Evolutionary conservation across 2,888 invertebrate genomes (phyloP).

Genomic region (Cenopis cana): DNA sequence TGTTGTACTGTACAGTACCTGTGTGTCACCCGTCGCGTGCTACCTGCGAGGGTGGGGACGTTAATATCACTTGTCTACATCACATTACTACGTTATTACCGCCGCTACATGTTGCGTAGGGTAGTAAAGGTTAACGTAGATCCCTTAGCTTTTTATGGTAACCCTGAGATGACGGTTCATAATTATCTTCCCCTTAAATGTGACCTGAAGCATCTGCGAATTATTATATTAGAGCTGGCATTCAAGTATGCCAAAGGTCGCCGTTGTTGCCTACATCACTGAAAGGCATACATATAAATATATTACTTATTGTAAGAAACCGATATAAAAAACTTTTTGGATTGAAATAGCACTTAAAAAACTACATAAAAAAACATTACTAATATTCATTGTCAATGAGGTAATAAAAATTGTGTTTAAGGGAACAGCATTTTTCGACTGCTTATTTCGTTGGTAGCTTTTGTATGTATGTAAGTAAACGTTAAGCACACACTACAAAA

Average conservation of each 20-base stretch:
- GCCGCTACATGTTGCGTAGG: slow-evolving; percentile 51
- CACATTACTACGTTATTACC: slow-evolving; percentile 69
- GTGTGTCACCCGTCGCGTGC: slow-evolving; percentile 61
- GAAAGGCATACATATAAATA: background rate
- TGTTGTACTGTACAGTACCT: slow-evolving; percentile 57
- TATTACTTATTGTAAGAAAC: no score
- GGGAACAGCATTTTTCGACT: no score
- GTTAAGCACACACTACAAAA: slow-evolving; percentile 15
- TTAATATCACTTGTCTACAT: slow-evolving; percentile 71
- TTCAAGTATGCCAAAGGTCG: slow-evolving; percentile 28
- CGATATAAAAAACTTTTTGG: no score
- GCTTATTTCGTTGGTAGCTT: no score
- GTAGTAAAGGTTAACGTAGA: slow-evolving; percentile 45
- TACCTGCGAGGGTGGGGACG: slow-evolving; percentile 58
- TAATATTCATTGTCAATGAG: no score
- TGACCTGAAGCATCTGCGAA: slow-evolving; percentile 36
- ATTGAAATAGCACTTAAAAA: no score
- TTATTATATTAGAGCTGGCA: slow-evolving; percentile 33
- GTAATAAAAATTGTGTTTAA: no score
- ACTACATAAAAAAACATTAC: no score
- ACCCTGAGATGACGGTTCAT: slow-evolving; percentile 42
- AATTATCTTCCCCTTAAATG: slow-evolving; percentile 37
- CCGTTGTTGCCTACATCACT: background rate
- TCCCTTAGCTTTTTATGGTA: slow-evolving; percentile 40
- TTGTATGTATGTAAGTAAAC: slow-evolving; percentile 20